Evolutionary conservation across 1,140 invertebrate species (phyloP).

Genomic region (Drosophila tani): DNA sequence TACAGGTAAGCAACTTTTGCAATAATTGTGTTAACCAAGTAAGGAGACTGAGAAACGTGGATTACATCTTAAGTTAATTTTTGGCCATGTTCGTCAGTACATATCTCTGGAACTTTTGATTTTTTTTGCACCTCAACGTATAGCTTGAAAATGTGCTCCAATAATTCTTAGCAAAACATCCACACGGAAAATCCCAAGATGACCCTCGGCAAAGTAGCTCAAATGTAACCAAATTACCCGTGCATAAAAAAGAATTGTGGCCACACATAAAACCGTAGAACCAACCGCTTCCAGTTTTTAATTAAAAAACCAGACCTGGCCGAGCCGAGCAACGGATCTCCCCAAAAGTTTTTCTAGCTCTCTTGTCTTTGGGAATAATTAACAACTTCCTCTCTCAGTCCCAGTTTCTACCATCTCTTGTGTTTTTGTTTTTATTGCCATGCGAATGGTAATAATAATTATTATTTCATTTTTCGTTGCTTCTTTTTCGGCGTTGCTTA

Average conservation of each 20-base stretch:
- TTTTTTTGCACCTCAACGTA: constrained; percentile 2
- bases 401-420: constrained; percentile 32
- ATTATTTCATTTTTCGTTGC: constrained; percentile 47
- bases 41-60: no score
- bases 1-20: constrained; percentile 58
- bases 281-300: constrained; percentile 60
- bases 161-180: constrained; percentile 10
- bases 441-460: constrained; percentile 72
- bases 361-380: constrained; percentile 65
- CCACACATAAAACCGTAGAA: constrained; percentile 39
- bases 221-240: constrained; percentile 70
- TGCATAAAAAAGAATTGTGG: constrained; percentile 60
- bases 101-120: not conserved
- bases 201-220: constrained; percentile 56
- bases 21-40: not conserved
- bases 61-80: no score
- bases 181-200: not conserved
- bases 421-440: constrained; percentile 52
- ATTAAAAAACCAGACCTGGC: constrained; percentile 56
- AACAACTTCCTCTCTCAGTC: constrained; percentile 68
- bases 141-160: constrained; percentile 24
- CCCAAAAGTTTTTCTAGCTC: constrained; percentile 61
- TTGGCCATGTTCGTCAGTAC: not conserved
- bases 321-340: constrained; percentile 27
- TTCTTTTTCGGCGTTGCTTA: constrained; percentile 45